phyloP scores from a whole-genome alignment of 92 coral and sea anemone species.

The Parazoanthus swiftii region DNA sequence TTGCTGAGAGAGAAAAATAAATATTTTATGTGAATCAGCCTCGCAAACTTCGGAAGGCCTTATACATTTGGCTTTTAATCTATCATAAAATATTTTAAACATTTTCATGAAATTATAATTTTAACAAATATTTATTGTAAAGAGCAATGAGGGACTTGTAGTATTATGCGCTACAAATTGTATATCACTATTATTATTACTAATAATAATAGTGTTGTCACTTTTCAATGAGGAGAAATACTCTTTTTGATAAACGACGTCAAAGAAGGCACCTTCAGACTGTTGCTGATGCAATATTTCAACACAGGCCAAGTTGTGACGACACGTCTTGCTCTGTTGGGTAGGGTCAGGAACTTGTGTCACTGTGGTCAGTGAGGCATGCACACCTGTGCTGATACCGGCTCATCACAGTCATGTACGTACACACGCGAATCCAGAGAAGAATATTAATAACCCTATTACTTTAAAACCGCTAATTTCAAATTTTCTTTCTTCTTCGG shows the following conservation, averaged over 20 bases:
- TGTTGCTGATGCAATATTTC: constrained; percentile 9
- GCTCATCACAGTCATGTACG: background rate
- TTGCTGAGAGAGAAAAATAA: background rate
- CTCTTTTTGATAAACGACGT: background rate
- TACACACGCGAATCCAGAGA: background rate
- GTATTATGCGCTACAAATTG: too few species aligned
- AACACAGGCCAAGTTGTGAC: background rate
- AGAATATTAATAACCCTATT: background rate
- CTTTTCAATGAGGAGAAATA: background rate
- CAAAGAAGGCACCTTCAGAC: constrained; percentile 8
- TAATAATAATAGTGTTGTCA: too few species aligned
- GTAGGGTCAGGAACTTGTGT: constrained; percentile 5
- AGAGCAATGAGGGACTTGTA: too few species aligned
- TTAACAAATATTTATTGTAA: too few species aligned
- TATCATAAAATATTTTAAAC: too few species aligned
- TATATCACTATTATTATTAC: too few species aligned
- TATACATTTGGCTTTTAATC: too few species aligned
- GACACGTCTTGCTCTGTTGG: background rate
- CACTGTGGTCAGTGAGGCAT: background rate
- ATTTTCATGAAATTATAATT: too few species aligned
- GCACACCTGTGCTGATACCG: background rate
- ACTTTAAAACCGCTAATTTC: background rate
- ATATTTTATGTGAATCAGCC: background rate
- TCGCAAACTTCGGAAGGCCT: background rate
- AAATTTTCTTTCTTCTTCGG: background rate